phyloP scores from a whole-genome alignment of 2,888 invertebrate genomes.

The Yponomeuta sedellus region DNA sequence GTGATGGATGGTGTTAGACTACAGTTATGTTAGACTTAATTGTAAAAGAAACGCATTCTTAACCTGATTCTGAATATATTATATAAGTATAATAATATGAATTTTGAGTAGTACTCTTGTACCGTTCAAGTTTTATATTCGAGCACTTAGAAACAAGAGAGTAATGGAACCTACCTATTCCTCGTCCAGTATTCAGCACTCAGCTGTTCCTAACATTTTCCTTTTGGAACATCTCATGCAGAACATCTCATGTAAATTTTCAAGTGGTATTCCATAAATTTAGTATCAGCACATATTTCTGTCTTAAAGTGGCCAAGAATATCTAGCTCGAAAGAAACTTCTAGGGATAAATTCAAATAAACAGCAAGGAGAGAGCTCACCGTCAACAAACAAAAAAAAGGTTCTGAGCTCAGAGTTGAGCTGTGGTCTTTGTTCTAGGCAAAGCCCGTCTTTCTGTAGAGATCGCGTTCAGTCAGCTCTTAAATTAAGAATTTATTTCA shows the following conservation, averaged over 20 bases:
- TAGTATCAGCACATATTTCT: neutral
- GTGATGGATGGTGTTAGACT: too few relatives aligned
- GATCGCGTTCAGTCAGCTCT: slow-evolving; percentile 68
- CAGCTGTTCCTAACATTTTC: neutral
- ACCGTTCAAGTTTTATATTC: too few relatives aligned
- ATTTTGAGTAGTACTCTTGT: too few relatives aligned
- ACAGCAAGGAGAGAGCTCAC: neutral
- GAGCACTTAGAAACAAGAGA: too few relatives aligned
- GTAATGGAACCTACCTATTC: too few relatives aligned
- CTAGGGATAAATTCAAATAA: neutral
- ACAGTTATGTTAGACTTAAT: too few relatives aligned
- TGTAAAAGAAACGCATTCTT: too few relatives aligned
- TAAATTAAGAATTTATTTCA: slow-evolving; percentile 73
- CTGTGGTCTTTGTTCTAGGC: slow-evolving; percentile 21
- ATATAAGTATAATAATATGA: too few relatives aligned
- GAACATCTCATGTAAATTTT: neutral
- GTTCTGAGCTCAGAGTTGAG: neutral
- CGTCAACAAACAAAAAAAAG: neutral
- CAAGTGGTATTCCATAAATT: neutral
- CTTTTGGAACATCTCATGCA: neutral
- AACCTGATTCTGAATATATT: too few relatives aligned
- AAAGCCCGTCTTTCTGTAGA: slow-evolving; percentile 24
- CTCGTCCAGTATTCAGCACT: too few relatives aligned
- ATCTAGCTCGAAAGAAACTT: neutral
- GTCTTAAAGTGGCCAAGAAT: neutral